phyloP scores from a whole-genome alignment of 2,113 vertebrate genomes.

The Telmatochromis sp. region DNA sequence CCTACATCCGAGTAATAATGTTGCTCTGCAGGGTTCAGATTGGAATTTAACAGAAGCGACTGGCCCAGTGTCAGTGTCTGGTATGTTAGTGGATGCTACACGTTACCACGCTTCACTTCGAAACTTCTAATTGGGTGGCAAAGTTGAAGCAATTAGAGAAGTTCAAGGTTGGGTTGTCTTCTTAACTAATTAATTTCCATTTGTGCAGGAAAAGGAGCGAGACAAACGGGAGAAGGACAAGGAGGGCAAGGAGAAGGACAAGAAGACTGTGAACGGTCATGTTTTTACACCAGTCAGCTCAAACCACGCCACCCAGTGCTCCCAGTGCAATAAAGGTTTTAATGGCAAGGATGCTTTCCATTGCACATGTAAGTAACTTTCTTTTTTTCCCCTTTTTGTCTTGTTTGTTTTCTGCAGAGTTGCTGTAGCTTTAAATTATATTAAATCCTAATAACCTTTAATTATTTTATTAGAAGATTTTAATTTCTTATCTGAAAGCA shows the following conservation, averaged over 20 bases:
- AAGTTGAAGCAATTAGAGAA: background rate
- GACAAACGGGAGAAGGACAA: constrained; percentile 82
- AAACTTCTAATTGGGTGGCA: background rate
- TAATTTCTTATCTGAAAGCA: background rate
- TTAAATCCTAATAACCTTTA: background rate
- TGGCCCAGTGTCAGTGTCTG: background rate
- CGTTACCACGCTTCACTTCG: background rate
- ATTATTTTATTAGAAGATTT: background rate
- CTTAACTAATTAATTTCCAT: background rate
- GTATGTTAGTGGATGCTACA: background rate
- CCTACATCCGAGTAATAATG: constrained; percentile 34
- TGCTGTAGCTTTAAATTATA: background rate
- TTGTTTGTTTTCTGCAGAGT: background rate
- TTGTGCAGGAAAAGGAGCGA: constrained; percentile 85
- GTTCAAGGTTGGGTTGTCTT: background rate
- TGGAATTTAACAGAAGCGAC: constrained; percentile 5
- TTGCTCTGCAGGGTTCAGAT: constrained; percentile 35
- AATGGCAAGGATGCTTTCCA: constrained; percentile 80
- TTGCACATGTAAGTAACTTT: constrained; percentile 78
- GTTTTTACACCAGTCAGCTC: constrained; percentile 70
- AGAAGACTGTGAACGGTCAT: constrained; percentile 82
- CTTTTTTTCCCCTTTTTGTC: accelerated
- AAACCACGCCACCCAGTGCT: constrained; percentile 73
- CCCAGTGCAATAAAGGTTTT: constrained; percentile 81
- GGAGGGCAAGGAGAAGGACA: constrained; percentile 86